phyloP scores from a whole-genome alignment of 1,140 invertebrate genomes.

The Temnothorax nylanderi region DNA sequence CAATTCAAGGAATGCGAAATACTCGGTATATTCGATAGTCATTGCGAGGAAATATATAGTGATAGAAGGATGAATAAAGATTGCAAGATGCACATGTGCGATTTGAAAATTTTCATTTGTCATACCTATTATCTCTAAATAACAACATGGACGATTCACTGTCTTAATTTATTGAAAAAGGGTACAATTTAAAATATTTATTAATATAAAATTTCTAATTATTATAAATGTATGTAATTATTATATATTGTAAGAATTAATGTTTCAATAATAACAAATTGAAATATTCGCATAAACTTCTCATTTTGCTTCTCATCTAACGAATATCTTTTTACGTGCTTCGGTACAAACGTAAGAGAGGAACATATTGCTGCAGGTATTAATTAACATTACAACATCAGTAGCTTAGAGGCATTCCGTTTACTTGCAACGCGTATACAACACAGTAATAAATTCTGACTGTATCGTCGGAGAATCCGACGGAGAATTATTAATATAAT shows the following conservation, averaged over 20 bases:
- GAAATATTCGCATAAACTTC: neutral
- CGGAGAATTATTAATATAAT: constrained; percentile 19
- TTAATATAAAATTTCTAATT: neutral
- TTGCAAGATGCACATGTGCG: neutral
- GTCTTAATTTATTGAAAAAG: neutral
- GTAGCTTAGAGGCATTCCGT: neutral
- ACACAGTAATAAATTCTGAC: constrained; percentile 3
- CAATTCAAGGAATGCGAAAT: neutral
- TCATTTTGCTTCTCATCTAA: neutral
- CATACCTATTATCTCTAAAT: neutral
- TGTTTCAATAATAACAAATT: neutral
- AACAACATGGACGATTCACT: neutral
- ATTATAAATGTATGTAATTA: neutral
- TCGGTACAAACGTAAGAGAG: neutral
- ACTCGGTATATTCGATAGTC: too few species aligned
- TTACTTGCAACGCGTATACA: neutral
- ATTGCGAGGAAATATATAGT: neutral
- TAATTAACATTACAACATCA: neutral
- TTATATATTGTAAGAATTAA: neutral
- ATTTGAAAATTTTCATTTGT: neutral
- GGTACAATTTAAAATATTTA: neutral
- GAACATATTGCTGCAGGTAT: neutral
- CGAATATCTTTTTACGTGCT: neutral
- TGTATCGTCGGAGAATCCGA: neutral
- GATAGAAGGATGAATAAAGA: neutral